Base-by-base conservation (phyloP, 2,797 vertebrate species). In the Oreonectes daqikongensis region DNA sequence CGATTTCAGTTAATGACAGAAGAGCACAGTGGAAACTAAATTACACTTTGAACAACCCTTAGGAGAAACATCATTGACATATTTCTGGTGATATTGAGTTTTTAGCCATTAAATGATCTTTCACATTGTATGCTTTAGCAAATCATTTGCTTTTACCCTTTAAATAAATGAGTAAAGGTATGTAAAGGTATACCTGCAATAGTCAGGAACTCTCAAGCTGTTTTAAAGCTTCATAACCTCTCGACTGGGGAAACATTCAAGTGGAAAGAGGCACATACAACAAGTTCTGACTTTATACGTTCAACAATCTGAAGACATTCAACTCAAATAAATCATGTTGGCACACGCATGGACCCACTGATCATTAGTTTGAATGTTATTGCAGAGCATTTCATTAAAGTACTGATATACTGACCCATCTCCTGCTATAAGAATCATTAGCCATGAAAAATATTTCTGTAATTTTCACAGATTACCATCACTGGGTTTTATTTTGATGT, bases 281-380 rank as follows among this genome's bases (percentile, higher is more conserved):
- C 89, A 6, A 83, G n/a, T 35, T 67, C 67, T 82, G 69, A 85
- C 79, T 69, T 61, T 42, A 42, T 60, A 79, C 82, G 76, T 88
- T 88, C 88, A 83, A 91, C 91, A 87, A 89, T 82, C 78, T 71
- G 66, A 88, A 89, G 88, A 85, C 85, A 83, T 84, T 75, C 78
- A 80, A 85, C 88, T 89, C 84, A 85, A 88, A 90, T 90, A 85
- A 89, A 87, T 78, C 48, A 86, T 83, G 78, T 14, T 83, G 60
- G 77, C 78, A 61, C 82, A 82, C n/a, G 76, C 38, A 57, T 78
- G 80, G 85, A 69, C 80, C 38, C 79, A 81, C 83, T 22, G 14
- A 66, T 84, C 72, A 85, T 82, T 60, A 2, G 79, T 89, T 87
- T 85, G 40, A 69, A 75, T 79, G 85, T 78, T 86, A 87, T 84